A percentile compares a stretch with the other conserved stretches of the same genome.
These are phyloP conservation scores for Phocides pigmalion DNA, from an alignment of 1,140 invertebrate species.

Conservation along the genomic window DNA sequence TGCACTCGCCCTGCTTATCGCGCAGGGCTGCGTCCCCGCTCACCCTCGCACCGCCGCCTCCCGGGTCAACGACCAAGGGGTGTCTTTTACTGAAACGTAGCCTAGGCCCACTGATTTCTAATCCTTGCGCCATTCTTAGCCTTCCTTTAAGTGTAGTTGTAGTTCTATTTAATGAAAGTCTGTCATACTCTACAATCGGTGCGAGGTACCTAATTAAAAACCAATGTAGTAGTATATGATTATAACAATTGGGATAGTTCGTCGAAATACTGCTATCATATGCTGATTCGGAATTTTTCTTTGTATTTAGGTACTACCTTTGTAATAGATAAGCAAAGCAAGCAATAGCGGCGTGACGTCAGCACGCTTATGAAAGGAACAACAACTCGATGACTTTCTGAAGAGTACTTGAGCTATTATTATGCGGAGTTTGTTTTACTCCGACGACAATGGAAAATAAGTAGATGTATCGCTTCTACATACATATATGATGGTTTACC, in stretches of 20 bases:
- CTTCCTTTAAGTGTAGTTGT: too few species aligned
- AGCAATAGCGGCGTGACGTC: neutral
- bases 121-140: too few species aligned
- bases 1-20: slow-evolving; percentile 41
- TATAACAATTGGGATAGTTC: too few species aligned
- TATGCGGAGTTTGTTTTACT: neutral
- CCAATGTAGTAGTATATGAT: too few species aligned
- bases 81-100: neutral
- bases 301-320: neutral
- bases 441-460: slow-evolving; percentile 1
- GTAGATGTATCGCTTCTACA: neutral
- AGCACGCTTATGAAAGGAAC: slow-evolving; percentile 5
- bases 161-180: too few species aligned
- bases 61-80: neutral
- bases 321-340: slow-evolving; percentile 4
- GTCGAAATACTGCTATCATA: neutral
- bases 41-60: neutral
- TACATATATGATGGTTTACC: neutral
- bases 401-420: slow-evolving; percentile 5
- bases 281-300: neutral
- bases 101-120: too few species aligned
- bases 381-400: neutral
- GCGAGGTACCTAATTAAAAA: neutral
- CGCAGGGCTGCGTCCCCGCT: neutral
- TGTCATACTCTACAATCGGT: too few species aligned